Percentiles rank a stretch among this genome's conserved stretches.
Conservation (phyloP, 2,888 invertebrate species). For the Nemoura dubitans region DNA sequence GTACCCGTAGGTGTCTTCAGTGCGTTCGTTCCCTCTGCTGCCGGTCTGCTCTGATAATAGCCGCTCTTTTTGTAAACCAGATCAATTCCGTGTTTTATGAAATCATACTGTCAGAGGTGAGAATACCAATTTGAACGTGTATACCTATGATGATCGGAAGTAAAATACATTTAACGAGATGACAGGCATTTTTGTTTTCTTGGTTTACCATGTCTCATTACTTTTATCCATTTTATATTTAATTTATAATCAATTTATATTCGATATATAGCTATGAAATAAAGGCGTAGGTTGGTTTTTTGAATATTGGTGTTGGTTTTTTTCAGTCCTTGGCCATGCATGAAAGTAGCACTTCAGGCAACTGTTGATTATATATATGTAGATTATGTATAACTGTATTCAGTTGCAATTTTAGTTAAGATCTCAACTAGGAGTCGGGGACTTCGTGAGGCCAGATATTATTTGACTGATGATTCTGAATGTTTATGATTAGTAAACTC, state of each 20-base stretch:
- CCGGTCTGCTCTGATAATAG: not conserved
- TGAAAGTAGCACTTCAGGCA: not conserved
- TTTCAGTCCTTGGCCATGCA: not conserved
- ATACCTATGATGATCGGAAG: not conserved
- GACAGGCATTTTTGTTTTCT: not conserved
- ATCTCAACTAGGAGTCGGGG: too few species aligned
- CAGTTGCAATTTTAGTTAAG: too few species aligned
- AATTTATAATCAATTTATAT: not conserved
- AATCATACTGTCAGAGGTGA: slow-evolving; percentile 48
- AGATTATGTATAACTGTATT: too few species aligned
- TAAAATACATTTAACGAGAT: not conserved
- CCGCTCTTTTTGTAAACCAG: not conserved
- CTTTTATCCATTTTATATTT: slow-evolving; percentile 23
- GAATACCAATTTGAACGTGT: slow-evolving; percentile 44
- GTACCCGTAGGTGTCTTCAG: not conserved
- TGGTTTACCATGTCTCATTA: not conserved
- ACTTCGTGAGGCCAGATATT: too few species aligned
- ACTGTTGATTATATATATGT: too few species aligned
- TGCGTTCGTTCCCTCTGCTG: not conserved
- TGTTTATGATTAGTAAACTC: too few species aligned
- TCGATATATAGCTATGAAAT: not conserved
- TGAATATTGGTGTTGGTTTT: not conserved
- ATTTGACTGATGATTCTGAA: too few species aligned
- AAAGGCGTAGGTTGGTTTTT: slow-evolving; percentile 22
- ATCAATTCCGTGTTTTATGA: not conserved